Conservation (phyloP, 2,888 invertebrate species). For the Erynnis tages region DNA sequence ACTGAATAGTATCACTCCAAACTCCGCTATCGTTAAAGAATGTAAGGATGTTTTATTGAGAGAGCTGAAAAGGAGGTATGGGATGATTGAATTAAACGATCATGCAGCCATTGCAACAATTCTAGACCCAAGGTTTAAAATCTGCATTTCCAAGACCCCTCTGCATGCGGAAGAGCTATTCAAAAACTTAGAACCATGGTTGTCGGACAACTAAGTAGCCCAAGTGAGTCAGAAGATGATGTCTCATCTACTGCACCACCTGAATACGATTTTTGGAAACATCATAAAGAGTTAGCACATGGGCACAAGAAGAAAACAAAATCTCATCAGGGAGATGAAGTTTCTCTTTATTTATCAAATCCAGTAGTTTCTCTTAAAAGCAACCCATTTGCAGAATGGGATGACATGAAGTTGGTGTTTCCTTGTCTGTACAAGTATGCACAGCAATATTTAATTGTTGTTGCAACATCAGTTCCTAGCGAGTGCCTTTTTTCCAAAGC, state of each 20-base stretch:
- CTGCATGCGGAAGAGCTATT: conserved; percentile 38
- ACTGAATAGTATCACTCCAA: conserved; percentile 36
- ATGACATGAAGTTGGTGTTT: conserved; percentile 40
- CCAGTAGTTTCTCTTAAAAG: conserved; percentile 37
- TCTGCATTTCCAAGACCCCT: conserved; percentile 39
- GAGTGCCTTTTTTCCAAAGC: conserved; percentile 39
- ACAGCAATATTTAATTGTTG: conserved; percentile 40
- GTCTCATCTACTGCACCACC: conserved; percentile 34
- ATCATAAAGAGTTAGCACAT: conserved; percentile 40
- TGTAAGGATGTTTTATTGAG: conserved; percentile 35
- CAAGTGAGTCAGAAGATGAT: conserved; percentile 40
- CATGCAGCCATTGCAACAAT: conserved; percentile 32
- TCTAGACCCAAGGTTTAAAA: conserved; percentile 41
- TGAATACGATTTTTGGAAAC: conserved; percentile 42
- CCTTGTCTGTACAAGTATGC: conserved; percentile 39
- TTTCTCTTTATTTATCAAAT: conserved; percentile 38
- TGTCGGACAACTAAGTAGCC: conserved; percentile 27
- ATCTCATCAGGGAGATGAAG: conserved; percentile 36
- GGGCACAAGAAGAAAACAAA: conserved; percentile 30
- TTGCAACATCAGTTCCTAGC: conserved; percentile 46
- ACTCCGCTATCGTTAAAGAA: conserved; percentile 31
- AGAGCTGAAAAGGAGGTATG: conserved; percentile 38
- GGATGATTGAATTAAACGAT: conserved; percentile 38
- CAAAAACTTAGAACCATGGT: conserved; percentile 33
- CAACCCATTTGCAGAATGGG: conserved; percentile 42